Percentiles rank a stretch among this genome's conserved stretches.
Conservation (phyloP, 2,113 vertebrate species). For the Odobenus rosmarus region DNA sequence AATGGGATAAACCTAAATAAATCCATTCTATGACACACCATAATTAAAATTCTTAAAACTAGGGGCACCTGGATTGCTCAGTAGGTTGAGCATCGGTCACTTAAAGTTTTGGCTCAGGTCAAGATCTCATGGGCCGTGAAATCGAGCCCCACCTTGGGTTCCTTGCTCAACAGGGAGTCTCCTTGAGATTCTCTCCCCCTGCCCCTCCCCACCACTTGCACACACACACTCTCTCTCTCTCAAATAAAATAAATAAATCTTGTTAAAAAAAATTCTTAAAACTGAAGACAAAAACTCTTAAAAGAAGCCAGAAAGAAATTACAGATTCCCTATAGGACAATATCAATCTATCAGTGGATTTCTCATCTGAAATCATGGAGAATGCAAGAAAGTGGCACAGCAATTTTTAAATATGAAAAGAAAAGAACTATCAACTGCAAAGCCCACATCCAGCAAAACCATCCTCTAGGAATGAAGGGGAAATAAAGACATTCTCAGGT, state of each 20-base stretch:
- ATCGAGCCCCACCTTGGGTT: too few relatives aligned
- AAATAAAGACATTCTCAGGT: not conserved
- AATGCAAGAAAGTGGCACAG: not conserved
- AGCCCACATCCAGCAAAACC: not conserved
- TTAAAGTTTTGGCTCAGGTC: too few relatives aligned
- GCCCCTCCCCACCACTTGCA: too few relatives aligned
- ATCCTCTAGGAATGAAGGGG: not conserved
- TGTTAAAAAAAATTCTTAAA: not conserved
- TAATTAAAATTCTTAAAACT: slow-evolving; percentile 3
- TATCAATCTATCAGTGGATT: not conserved
- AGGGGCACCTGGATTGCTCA: too few relatives aligned
- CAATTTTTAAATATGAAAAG: not conserved
- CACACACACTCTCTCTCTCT: too few relatives aligned
- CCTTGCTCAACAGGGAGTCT: too few relatives aligned
- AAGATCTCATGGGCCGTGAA: too few relatives aligned
- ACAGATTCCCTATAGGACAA: not conserved
- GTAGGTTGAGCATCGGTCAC: too few relatives aligned
- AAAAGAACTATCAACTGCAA: not conserved
- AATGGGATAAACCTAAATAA: not conserved
- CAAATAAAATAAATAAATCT: too few relatives aligned
- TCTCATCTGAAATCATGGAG: not conserved
- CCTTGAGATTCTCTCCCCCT: too few relatives aligned
- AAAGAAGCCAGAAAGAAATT: not conserved
- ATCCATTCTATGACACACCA: not conserved
- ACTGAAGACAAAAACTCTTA: not conserved